Evolutionary conservation across 2,888 invertebrate species (phyloP).

Genomic region (Acleris laterana): DNA sequence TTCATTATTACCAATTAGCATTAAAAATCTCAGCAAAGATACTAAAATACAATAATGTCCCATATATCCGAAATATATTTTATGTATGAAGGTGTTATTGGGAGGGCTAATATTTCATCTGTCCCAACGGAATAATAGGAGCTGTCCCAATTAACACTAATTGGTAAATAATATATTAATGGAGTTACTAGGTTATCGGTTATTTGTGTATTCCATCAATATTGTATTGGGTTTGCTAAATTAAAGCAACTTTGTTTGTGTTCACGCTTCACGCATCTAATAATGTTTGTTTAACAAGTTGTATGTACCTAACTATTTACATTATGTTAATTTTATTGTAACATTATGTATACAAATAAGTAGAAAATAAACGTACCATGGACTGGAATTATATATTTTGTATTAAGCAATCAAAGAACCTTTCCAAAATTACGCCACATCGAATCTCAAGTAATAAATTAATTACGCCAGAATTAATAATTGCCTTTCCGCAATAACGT

Average conservation of each 20-base stretch:
- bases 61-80: background rate
- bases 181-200: constrained; percentile 19
- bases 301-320: no score
- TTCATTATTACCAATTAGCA: no score
- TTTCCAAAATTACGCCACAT: no score
- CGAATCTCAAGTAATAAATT: no score
- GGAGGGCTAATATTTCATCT: constrained; percentile 25
- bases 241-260: background rate
- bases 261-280: background rate
- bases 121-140: constrained; percentile 21
- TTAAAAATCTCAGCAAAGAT: background rate
- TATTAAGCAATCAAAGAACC: no score
- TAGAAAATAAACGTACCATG: no score
- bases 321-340: no score
- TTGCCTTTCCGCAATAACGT: no score
- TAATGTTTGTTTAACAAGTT: no score
- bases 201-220: constrained; percentile 14
- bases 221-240: constrained; percentile 5
- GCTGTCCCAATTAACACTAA: constrained; percentile 27
- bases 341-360: no score
- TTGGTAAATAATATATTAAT: constrained; percentile 33
- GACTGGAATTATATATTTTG: no score
- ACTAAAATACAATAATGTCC: background rate
- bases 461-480: no score
- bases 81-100: background rate